Evolutionary conservation across 2,888 invertebrate species (phyloP), one percentile per base, ranked within the genome.

Genomic region (Dynastes tityus): DNA sequence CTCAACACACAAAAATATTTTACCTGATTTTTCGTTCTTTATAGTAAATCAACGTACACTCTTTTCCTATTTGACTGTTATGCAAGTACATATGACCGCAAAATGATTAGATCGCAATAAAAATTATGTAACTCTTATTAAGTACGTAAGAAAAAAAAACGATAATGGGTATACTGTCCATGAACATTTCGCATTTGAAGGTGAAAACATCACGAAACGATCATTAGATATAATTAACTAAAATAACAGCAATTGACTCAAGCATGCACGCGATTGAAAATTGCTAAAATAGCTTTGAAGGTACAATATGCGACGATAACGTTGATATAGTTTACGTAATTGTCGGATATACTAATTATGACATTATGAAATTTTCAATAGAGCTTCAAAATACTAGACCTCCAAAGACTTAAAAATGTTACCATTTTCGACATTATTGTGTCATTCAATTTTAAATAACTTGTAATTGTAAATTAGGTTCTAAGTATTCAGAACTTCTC

Each of bases 171-270:
- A 58, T 5, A 27, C 5, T 8, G 22, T 58, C 55, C 55, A 53
- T 53, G 53, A 58, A 22, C 55, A 58, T 53, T 53, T 13, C 6
- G n/a, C 27, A 37, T 64, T 40, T 64, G 64, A 64, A 64, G 64
- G 64, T 64, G 32, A 64, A 37, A 64, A n/a, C 64, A 16, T 64
- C 64, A 64, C 64, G 64, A 32, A 29, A 64, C 13, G n/a, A 64
- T 16, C 16, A 37, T 64, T 64, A 64, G n/a, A 13, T 64, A 37
- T 32, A 64, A 64, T 64, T 64, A 64, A 16, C 64, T 32, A 37
- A 32, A 58, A 58, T 58, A 58, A 58, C 22, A 58, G 45, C 45
- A 45, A 22, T 16, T 58, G 13, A 16, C 22, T 58, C 2, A 22
- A 6, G n/a, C 16, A 2, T n/a, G 8, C 55, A 58, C 55, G 55